Base-by-base conservation (phyloP, 2,888 invertebrate species). In the Melanostoma scalare region DNA sequence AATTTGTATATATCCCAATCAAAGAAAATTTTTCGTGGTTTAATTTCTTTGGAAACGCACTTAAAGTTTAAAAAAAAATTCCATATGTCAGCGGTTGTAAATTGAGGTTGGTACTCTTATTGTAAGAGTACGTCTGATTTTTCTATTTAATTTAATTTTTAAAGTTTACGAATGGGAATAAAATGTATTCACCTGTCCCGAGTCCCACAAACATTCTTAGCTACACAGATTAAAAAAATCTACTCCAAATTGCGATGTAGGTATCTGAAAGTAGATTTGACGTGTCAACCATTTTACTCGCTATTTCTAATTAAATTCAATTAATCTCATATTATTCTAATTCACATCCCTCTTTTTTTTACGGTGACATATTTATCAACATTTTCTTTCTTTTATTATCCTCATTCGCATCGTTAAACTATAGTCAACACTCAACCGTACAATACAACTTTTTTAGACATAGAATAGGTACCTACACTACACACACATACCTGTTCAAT, bases 401-500 rank as follows among this genome's bases (percentile, higher is more conserved):
- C 52, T 72, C 40, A 8, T 63, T 56, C 38, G 35, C 68, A n/a
- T 58, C n/a, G 52, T 48, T 40, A 69, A 40, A 48, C 46, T 30
- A 31, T 20, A 61, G 3, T 46, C 31, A 61, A 36, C 6, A 65
- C 38, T 38, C 50, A 20, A 46, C 38, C 38, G 38, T 35, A 31
- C 31, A 4, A 30, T 42, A 30, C 38, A 6, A 44, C 4, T n/a
- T n/a, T n/a, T n/a, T n/a, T n/a, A n/a, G 40, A 40, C 58, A 65
- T 65, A n/a, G 42, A 58, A 40, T 8, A 71, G 30, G 10, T 67
- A 52, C 48, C 48, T 20, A 20, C 20, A 20, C 20, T 20, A 31
- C 30, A 38, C 58, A 58, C 30, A 31, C 44, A 76, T 81, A 81
- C 81, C 81, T 76, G 81, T 76, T 76, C 76, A 72, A 65, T 71